Evolutionary conservation across 2,113 vertebrate species (phyloP).

Genomic region (Gobio gobio): DNA sequence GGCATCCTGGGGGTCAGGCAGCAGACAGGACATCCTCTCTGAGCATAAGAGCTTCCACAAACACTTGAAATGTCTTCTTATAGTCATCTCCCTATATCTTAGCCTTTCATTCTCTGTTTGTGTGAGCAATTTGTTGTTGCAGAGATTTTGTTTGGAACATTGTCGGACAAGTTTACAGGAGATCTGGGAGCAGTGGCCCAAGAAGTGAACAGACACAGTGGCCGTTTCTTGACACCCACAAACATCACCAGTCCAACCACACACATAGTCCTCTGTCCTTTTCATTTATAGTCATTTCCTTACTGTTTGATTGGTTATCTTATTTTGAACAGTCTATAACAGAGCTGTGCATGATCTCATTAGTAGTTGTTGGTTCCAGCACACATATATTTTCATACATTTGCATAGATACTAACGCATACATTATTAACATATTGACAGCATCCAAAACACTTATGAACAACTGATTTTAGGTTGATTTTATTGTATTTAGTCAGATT

Average conservation of each 20-base stretch:
- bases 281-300: background rate
- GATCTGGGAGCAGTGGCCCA: background rate
- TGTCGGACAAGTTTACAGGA: constrained; percentile 15
- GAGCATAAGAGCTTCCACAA: background rate
- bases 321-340: background rate
- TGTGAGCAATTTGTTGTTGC: constrained; percentile 5
- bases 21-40: constrained; percentile 32
- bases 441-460: background rate
- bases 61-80: background rate
- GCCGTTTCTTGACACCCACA: background rate
- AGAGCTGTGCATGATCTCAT: background rate
- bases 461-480: too few relatives aligned
- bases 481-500: too few relatives aligned
- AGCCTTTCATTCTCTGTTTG: background rate
- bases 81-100: background rate
- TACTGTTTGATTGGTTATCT: constrained; percentile 6
- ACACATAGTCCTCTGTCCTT: background rate
- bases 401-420: background rate
- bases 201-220: background rate
- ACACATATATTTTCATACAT: background rate
- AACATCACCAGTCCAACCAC: background rate
- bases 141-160: constrained; percentile 23
- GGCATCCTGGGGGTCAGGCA: constrained; percentile 46
- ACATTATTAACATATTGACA: background rate
- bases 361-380: background rate